Base-by-base conservation (phyloP, 2,797 vertebrate species). In the Nasua narica region DNA sequence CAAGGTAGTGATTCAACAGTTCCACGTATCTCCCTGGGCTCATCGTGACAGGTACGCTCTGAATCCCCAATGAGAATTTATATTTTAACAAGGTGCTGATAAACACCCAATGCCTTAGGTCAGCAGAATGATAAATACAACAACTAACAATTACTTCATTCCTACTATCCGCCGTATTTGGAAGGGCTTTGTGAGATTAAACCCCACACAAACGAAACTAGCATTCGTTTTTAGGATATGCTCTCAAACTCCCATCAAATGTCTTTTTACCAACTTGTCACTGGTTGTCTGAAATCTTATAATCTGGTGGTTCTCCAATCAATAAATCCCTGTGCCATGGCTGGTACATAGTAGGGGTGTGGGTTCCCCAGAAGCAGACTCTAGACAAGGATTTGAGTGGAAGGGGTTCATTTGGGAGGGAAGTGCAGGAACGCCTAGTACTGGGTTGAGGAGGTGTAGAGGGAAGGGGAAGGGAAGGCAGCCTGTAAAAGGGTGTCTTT, bases 141-240 rank as follows among this genome's bases (percentile, higher is more conserved):
- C 92, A 97, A 54, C 81, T 86, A 90, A 83, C 46, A 92, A 94
- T 94, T 94, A 91, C 48, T 81, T 95, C 69, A 78, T 79, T 90
- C 74, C 87, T 86, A n/a, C 35, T 82, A 15, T 48, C 88, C 72
- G 46, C 35, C 3, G 37, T 58, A 72, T 89, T 92, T 96, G 48
- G 92, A 97, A 97, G n/a, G 69, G 69, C 70, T 96, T 91, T 40
- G 90, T 43, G 74, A 95, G 88, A 19, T 74, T 87, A 84, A 89
- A 67, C 56, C 50, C 94, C 88, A 96, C 7, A 43, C 29, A 65
- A 65, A 65, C 60, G 32, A n/a, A 65, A 65, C 29, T 16, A n/a
- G 15, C 32, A 65, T 65, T 65, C 32, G 3, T n/a, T 65, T 37
- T 81, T 90, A 95, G 56, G 85, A 76, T 29, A 96, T 58, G 90